Percentiles rank a stretch among this genome's conserved stretches.
Conservation (phyloP, 2,113 vertebrate genomes). For the Thomomys bottae region DNA sequence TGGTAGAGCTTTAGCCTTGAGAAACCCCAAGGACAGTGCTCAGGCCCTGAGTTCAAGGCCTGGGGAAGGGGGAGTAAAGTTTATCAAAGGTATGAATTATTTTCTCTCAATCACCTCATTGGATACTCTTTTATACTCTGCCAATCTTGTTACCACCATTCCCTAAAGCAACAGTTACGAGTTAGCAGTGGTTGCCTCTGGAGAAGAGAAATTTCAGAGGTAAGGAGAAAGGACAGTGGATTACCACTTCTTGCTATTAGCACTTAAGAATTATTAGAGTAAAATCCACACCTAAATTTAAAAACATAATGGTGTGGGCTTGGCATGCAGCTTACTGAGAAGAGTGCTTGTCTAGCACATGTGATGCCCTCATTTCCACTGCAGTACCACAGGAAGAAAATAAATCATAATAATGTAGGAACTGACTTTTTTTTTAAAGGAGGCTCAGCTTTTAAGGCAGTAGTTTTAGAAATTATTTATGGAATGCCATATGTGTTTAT, state of each 20-base stretch:
- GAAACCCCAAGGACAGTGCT: too few species aligned
- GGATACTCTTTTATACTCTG: background rate
- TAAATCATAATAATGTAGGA: conserved; percentile 11
- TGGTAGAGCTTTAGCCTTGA: too few species aligned
- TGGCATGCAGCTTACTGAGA: background rate
- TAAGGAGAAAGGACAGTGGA: background rate
- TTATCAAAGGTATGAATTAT: background rate
- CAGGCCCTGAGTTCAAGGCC: too few species aligned
- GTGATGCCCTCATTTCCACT: background rate
- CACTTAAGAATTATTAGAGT: background rate
- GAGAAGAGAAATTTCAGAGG: background rate
- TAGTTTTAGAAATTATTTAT: background rate
- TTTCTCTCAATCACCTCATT: background rate
- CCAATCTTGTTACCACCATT: background rate
- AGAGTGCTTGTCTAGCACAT: background rate
- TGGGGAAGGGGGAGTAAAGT: too few species aligned
- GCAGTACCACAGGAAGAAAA: background rate
- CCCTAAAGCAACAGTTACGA: background rate
- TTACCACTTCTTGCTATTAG: background rate
- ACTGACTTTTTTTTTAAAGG: background rate
- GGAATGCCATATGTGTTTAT: background rate
- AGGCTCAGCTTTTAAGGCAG: background rate
- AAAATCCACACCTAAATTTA: background rate
- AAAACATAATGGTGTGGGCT: background rate
- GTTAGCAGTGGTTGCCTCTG: background rate